Evolutionary conservation across 2,797 vertebrate species (phyloP).

Genomic region (Myoxocephalus aenaeus): DNA sequence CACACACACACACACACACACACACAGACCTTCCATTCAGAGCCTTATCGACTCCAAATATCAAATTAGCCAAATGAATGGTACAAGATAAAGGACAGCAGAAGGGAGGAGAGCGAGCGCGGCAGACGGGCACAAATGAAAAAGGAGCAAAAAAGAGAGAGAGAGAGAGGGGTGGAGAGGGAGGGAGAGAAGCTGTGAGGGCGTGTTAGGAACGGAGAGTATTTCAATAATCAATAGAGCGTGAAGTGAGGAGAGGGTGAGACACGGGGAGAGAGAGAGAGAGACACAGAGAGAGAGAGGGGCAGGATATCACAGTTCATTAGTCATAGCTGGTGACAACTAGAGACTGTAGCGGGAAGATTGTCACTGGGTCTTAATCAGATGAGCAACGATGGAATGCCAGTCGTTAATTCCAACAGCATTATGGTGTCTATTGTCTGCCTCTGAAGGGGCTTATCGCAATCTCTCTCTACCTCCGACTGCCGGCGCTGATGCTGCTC

Average conservation of each 20-base stretch:
- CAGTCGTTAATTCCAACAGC: constrained; percentile 72
- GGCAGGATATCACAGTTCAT: constrained; percentile 81
- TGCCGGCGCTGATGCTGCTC: constrained; percentile 39
- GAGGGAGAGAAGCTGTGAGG: constrained; percentile 29
- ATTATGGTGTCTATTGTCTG: constrained; percentile 72
- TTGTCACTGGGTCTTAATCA: constrained; percentile 78
- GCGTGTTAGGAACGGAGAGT: constrained; percentile 61
- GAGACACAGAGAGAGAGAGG: constrained; percentile 42
- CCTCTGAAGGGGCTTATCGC: constrained; percentile 71
- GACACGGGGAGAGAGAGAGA: constrained; percentile 22
- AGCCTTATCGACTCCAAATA: constrained; percentile 80
- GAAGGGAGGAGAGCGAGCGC: constrained; percentile 47
- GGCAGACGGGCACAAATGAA: constrained; percentile 63
- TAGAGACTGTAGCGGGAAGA: constrained; percentile 73
- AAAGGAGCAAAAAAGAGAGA: constrained; percentile 30
- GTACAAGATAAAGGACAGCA: constrained; percentile 78
- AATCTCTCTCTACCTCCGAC: constrained; percentile 63
- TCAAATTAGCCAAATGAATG: constrained; percentile 86
- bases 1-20: constrained; percentile 21
- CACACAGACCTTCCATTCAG: constrained; percentile 70
- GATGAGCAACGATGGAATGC: constrained; percentile 77
- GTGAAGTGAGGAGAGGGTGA: constrained; percentile 59
- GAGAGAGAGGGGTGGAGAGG: constrained; percentile 2
- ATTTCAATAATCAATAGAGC: constrained; percentile 83
- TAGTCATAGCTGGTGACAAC: constrained; percentile 79